Percentiles rank a stretch among this genome's conserved stretches.
phyloP scores from a whole-genome alignment of 2,113 vertebrate species.

The Arothron firmamentum region DNA sequence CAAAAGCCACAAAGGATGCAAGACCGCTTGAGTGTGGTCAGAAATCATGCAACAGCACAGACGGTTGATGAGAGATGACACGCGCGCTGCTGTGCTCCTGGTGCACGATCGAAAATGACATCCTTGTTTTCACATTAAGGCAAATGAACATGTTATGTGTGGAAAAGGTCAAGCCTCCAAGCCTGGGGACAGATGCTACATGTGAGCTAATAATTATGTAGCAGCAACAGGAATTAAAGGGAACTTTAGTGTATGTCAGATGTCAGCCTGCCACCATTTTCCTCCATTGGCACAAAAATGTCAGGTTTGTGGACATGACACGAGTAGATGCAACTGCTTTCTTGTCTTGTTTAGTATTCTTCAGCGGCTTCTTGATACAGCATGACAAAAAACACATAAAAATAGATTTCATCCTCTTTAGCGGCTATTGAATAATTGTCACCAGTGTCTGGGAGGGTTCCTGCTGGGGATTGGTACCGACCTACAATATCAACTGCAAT shows the following conservation, averaged over 20 bases:
- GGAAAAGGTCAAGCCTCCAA: constrained; percentile 57
- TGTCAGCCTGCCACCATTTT: constrained; percentile 35
- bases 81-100: constrained; percentile 13
- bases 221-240: constrained; percentile 50
- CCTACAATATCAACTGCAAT: no score
- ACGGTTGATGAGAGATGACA: constrained; percentile 23
- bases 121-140: constrained; percentile 49
- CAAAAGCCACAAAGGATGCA: not conserved
- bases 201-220: constrained; percentile 63
- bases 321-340: not conserved
- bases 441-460: no score
- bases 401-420: no score
- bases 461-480: no score
- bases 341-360: not conserved
- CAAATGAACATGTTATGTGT: constrained; percentile 53
- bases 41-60: constrained; percentile 2
- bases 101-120: constrained; percentile 49
- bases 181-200: constrained; percentile 53
- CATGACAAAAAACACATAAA: no score
- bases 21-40: not conserved
- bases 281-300: constrained; percentile 39
- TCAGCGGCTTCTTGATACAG: no score
- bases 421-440: no score
- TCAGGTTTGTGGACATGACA: constrained; percentile 29
- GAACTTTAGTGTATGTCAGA: constrained; percentile 49